Evolutionary conservation across 2,888 invertebrate species (phyloP), one percentile per base, ranked within the genome.

Genomic region (Harpagoxenus sublaevis): DNA sequence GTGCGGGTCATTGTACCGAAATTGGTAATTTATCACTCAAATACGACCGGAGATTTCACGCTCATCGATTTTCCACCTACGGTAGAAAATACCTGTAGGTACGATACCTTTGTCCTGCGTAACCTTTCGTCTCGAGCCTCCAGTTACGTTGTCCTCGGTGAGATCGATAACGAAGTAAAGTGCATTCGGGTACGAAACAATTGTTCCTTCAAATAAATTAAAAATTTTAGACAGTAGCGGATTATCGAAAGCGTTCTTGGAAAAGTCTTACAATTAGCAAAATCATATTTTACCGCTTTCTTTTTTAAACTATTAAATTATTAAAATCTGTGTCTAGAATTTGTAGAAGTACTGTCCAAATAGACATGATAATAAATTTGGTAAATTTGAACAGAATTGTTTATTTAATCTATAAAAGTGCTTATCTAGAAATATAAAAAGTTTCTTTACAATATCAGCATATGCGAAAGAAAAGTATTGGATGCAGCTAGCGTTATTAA

Each of bases 11-110:
- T 95, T 35, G 85, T 89, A 42, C 95, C 95, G 0, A 92, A 91
- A 83, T 86, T 96, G 28, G 87, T 92, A 3, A 89, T 95, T 3
- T 90, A 94, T 53, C 95, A 95, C 90, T 95, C 95, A 0, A 93
- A 95, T 48, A 90, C 93, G 0, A 94, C 93, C 9, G 93, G 93
- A 2, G 94, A 95, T 65, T 94, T 95, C 71, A 95, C 95, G 5
- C 89, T 96, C 31, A 88, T 96, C 1, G 94, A 95, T 86, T 96
- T 96, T 87, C 93, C 95, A 0, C 91, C 91, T 45, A 95, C 95
- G 0, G 95, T 95, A 86, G 92, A 93, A 42, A 95, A 95, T 2
- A 93, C 94, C 0, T 86, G 88, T n/a, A 91, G 91, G 45, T 93
- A 92, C 42, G 93, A 94, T 84, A 94, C 94, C 10, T 86, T 96